Evolutionary conservation across 1,140 invertebrate species (phyloP), one percentile per base, ranked within the genome.

Genomic region (Rhysida immarginata): DNA sequence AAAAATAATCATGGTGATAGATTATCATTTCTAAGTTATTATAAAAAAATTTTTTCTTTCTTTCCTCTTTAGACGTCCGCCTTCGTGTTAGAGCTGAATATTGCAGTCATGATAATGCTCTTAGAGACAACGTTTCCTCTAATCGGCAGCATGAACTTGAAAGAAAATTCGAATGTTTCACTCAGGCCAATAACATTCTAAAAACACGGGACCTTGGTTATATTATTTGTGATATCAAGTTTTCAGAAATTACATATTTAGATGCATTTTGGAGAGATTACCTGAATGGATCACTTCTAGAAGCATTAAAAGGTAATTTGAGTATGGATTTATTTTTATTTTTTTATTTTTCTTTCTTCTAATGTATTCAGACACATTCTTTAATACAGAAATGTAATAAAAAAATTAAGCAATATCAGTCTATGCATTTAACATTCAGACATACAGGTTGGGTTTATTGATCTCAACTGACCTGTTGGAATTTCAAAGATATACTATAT

Each of bases 211-310:
- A 70, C 56, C 59, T 69, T 2, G 69, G 68, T 14, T 66, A 66
- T 26, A 68, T 71, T 55, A 61, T 70, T 24, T 71, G 69, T 67
- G 68, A 70, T 59, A 69, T 71, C 20, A 70, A 67, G 50, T 71
- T 71, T 57, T 66, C 67, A 29, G 69, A 71, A 59, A 58, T 71
- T 29, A 68, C 67, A 8, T 69, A 70, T 57, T 55, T 71, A 26
- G 69, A 71, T 63, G 67, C 69, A 18, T 70, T 71, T 50, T 71
- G 69, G 69, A 63, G 69, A 48, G 69, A 71, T 62, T 71, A 71
- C 60, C 60, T 68, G 2, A 71, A 69, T 62, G 69, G 69, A 18
- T 65, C 68, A 18, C 62, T 71, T 27, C 54, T 69, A 41, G 67
- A 70, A 58, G 69, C 68, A 18, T 58, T 70, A 5, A 69, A 69